Conservation (phyloP, 2,888 invertebrate species). For the Cheilosia urbana region DNA sequence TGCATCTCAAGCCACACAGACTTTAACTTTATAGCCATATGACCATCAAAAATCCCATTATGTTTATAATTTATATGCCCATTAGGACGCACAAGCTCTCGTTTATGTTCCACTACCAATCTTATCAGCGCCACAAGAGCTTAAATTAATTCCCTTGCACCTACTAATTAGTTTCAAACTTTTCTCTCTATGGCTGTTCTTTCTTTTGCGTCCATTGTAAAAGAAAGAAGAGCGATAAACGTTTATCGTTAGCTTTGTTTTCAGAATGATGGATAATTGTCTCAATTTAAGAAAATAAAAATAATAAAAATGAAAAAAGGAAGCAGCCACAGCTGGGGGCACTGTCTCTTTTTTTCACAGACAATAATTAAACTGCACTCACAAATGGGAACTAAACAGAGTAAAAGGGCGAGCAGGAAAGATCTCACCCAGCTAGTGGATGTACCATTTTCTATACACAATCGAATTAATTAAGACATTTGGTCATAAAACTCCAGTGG, state of each 20-base stretch:
- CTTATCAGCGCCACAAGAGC: constrained; percentile 65
- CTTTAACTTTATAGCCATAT: constrained; percentile 32
- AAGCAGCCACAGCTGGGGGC: constrained; percentile 54
- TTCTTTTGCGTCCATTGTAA: background rate
- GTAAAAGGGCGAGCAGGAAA: constrained; percentile 3
- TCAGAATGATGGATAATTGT: constrained; percentile 49
- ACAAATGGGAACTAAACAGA: background rate
- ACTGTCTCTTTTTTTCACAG: constrained; percentile 39
- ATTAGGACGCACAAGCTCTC: constrained; percentile 59
- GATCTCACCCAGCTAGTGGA: background rate
- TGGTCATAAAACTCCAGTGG: constrained; percentile 65
- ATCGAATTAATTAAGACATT: constrained; percentile 73
- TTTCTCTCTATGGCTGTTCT: background rate
- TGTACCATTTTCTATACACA: constrained; percentile 15
- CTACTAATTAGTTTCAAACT: constrained; percentile 62
- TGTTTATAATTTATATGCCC: constrained; percentile 60
- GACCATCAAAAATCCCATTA: constrained; percentile 54
- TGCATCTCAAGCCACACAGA: constrained; percentile 14
- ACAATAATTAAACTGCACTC: constrained; percentile 47
- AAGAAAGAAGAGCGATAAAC: background rate
- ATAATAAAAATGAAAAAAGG: constrained; percentile 27
- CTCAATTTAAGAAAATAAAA: constrained; percentile 28
- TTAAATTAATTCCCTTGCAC: constrained; percentile 69
- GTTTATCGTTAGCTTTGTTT: constrained; percentile 46
- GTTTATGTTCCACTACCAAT: constrained; percentile 65